A percentile compares a stretch with the other conserved stretches of the same genome.
These are phyloP conservation scores for Dynastes maya DNA, from an alignment of 2,888 invertebrate genomes.

Conservation along the genomic window DNA sequence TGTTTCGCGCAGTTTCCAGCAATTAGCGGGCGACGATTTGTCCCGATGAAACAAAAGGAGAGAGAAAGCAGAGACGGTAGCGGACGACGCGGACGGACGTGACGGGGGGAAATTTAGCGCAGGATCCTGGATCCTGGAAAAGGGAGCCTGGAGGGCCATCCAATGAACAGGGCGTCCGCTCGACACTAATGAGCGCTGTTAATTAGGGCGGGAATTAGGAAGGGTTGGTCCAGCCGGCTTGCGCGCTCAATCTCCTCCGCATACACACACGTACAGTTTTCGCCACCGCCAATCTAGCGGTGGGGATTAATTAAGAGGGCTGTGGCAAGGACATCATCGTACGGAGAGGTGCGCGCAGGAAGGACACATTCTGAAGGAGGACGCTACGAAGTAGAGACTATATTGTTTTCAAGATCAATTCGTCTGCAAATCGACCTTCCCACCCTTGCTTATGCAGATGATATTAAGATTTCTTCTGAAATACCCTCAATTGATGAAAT, in stretches of 20 bases:
- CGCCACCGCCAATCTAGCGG: constrained; percentile 64
- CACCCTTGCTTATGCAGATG: no score
- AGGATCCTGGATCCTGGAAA: constrained; percentile 38
- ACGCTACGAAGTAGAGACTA: not conserved
- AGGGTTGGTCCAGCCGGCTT: constrained; percentile 69
- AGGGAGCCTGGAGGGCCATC: constrained; percentile 33
- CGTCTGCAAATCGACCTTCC: no score
- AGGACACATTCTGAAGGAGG: not conserved
- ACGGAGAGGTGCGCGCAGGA: constrained; percentile 48
- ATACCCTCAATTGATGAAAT: no score
- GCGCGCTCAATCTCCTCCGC: constrained; percentile 68
- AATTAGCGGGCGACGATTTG: constrained; percentile 38
- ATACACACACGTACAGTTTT: constrained; percentile 63
- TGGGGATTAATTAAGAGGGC: constrained; percentile 69
- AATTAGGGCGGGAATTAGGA: constrained; percentile 68
- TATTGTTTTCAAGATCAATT: no score
- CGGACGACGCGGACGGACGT: not conserved
- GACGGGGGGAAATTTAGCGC: constrained; percentile 42
- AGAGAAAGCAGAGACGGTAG: not conserved
- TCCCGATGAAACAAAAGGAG: constrained; percentile 37
- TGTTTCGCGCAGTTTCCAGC: constrained; percentile 22
- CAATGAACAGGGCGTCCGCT: constrained; percentile 45
- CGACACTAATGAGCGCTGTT: constrained; percentile 65
- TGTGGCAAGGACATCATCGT: constrained; percentile 59
- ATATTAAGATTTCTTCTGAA: no score